Percentiles rank a stretch among this genome's conserved stretches.
phyloP scores from a whole-genome alignment of 2,888 invertebrate species.

The Gasteruption jaculator region DNA sequence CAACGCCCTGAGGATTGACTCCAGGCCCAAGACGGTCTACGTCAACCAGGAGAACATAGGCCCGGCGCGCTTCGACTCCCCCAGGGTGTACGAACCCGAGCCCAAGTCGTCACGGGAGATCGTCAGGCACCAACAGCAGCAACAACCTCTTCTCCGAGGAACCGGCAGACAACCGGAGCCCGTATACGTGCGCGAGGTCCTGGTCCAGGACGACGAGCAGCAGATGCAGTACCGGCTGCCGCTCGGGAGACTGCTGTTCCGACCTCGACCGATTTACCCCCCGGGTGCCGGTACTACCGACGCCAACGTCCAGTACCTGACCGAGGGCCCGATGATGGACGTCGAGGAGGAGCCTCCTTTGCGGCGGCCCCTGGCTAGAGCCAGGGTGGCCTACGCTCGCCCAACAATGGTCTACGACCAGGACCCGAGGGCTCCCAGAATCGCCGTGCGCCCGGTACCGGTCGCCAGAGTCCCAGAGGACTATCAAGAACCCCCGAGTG shows the following conservation, averaged over 20 bases:
- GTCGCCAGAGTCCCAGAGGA: conserved; percentile 24
- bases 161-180: no score
- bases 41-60: conserved; percentile 37
- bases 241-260: conserved; percentile 33
- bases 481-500: conserved; percentile 33
- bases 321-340: conserved; percentile 37
- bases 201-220: conserved; percentile 31
- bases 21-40: conserved; percentile 35
- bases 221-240: conserved; percentile 22
- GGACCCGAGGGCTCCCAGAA: conserved; percentile 29
- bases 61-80: conserved; percentile 37
- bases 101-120: conserved; percentile 36
- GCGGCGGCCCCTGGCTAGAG: conserved; percentile 29
- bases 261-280: conserved; percentile 33
- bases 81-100: conserved; percentile 36
- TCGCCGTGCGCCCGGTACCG: conserved; percentile 31
- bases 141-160: conserved; percentile 37
- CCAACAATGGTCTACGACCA: conserved; percentile 33
- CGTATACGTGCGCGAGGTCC: conserved; percentile 36
- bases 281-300: conserved; percentile 38
- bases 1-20: conserved; percentile 31
- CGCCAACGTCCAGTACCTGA: conserved; percentile 40
- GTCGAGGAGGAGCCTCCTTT: conserved; percentile 35
- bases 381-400: conserved; percentile 29
- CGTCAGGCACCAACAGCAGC: no score